Conservation (phyloP, 2,888 invertebrate species). For the Hetaerina titia region DNA sequence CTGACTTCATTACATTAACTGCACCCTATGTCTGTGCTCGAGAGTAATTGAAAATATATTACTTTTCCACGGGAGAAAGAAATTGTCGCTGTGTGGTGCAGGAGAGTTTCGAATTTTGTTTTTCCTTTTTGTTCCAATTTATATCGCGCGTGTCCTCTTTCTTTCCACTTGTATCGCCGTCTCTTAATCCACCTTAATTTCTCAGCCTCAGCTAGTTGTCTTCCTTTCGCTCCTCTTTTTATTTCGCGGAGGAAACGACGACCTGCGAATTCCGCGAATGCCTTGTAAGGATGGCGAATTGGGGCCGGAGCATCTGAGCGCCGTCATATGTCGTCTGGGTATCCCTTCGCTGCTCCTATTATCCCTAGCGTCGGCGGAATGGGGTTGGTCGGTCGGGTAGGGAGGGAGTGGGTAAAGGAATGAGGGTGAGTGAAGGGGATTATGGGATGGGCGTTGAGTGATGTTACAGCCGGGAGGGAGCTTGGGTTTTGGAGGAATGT, state of each 20-base stretch:
- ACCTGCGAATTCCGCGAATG: background rate
- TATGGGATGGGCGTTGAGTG: background rate
- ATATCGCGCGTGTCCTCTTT: background rate
- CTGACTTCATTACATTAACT: background rate
- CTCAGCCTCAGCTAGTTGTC: background rate
- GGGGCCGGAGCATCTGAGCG: background rate
- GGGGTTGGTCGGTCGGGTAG: background rate
- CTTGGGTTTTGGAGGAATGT: background rate
- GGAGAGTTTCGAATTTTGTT: background rate
- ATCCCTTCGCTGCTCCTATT: background rate
- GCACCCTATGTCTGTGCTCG: background rate
- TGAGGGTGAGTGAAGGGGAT: background rate
- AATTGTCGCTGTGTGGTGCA: background rate
- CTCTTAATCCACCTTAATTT: background rate
- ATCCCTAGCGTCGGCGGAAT: background rate
- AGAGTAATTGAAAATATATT: constrained; percentile 8
- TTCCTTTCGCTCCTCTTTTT: background rate
- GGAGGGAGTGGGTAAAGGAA: background rate
- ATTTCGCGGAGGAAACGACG: background rate
- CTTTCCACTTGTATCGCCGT: background rate
- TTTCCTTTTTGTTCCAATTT: background rate
- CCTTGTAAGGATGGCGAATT: background rate
- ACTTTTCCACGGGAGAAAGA: background rate
- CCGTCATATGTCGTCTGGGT: background rate
- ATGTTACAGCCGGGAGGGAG: background rate